Evolutionary conservation across 2,888 invertebrate species (phyloP), one percentile per base, ranked within the genome.

Genomic region (Agrotis ipsilon): DNA sequence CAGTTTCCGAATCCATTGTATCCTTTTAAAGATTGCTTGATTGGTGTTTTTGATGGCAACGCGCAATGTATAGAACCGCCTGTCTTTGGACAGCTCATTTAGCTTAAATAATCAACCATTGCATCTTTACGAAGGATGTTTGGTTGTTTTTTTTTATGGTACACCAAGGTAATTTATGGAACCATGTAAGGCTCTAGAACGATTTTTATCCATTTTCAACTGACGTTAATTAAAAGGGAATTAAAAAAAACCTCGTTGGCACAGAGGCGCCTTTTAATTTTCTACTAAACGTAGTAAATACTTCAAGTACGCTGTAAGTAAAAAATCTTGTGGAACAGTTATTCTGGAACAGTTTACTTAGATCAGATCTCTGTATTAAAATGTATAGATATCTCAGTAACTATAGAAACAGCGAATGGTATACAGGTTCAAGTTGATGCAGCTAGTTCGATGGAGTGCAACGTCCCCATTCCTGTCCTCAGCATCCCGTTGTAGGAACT

Each of bases 391-490:
- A 24, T 61, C 21, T 59, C 52, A 18, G 68, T 68, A 87, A 76
- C 32, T 55, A 55, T 55, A 55, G 55, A 32, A 13, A 55, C 66
- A 84, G 60, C 80, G 85, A 86, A 85, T 86, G 78, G 83, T 86
- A n/a, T n/a, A 79, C 81, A 78, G 78, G 85, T 86, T 83, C 80
- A 81, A 81, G 86, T 84, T 84, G 72, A 76, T 72, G 69, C 57
- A 67, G 82, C 86, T 82, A 72, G 87, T 81, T 80, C 76, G 86
- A 86, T 75, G 73, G 65, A 79, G 94, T 89, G 91, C 94, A 94
- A 91, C 84, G 94, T 86, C 89, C 94, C 78, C 92, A 88, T 89
- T 91, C 91, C 90, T 85, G 88, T 88, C 82, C 82, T 82, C 83
- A 83, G 86, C 86, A 88, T 90, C 89, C 87, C 83, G 84, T 88